A percentile compares a stretch with the other conserved stretches of the same genome.
Evolutionary conservation across 2,888 invertebrate genomes (phyloP).

Genomic region (Megaustenia siamemsis): DNA sequence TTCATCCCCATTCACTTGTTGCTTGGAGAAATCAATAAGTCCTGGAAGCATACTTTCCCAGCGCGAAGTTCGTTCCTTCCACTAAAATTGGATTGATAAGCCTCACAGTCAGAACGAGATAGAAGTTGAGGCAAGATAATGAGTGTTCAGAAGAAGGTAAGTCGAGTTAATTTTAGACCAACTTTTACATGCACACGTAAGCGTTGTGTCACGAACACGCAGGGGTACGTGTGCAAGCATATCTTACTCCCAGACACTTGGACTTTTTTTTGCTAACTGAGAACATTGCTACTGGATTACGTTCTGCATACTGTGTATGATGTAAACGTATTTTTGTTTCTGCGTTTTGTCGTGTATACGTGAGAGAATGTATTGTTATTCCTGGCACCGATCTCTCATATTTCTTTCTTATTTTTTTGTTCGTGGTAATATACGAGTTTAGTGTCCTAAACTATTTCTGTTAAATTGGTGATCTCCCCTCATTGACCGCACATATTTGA

Average conservation of each 20-base stretch:
- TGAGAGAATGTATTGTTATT: too few species aligned
- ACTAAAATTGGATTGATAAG: not conserved
- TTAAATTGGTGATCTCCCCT: too few species aligned
- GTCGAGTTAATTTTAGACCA: slow-evolving; percentile 20
- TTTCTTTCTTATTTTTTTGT: too few species aligned
- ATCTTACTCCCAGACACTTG: not conserved
- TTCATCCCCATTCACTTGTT: not conserved
- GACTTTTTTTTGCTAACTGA: too few species aligned
- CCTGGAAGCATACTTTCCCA: not conserved
- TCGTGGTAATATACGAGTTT: too few species aligned
- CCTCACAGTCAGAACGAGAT: not conserved
- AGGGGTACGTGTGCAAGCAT: not conserved
- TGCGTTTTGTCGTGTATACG: too few species aligned
- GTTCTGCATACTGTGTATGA: too few species aligned
- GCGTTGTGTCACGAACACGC: not conserved
- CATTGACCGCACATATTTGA: too few species aligned
- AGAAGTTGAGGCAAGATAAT: not conserved
- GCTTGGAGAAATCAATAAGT: not conserved
- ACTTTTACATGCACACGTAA: slow-evolving; percentile 1
- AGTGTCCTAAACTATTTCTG: too few species aligned
- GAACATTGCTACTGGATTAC: too few species aligned
- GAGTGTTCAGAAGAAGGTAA: slow-evolving; percentile 10
- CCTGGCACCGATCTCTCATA: too few species aligned
- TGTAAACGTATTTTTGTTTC: too few species aligned
- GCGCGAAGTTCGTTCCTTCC: not conserved